These are phyloP conservation scores for Takifugu bimaculatus DNA, from an alignment of 2,113 vertebrate species.

Conservation along the genomic window DNA sequence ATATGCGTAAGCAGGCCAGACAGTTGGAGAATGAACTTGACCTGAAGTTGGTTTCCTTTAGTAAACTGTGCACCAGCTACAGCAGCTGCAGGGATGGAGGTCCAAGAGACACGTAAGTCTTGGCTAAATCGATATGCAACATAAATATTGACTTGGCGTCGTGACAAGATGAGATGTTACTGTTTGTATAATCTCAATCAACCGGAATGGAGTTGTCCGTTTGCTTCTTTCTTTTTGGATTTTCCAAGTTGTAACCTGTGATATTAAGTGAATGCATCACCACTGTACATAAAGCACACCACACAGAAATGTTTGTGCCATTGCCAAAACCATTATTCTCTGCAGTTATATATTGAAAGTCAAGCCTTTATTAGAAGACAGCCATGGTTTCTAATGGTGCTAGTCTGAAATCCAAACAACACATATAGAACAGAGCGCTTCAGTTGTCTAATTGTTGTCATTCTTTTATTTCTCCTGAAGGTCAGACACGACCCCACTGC, in stretches of 20 bases:
- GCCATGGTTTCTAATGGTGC: no score
- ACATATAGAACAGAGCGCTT: neutral
- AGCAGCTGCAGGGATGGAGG: constrained; percentile 85
- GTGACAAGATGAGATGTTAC: neutral
- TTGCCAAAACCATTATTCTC: no score
- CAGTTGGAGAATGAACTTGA: constrained; percentile 98
- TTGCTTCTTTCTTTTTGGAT: neutral
- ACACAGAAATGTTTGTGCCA: no score
- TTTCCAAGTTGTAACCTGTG: neutral
- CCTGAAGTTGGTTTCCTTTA: constrained; percentile 96
- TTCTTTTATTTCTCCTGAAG: constrained; percentile 58
- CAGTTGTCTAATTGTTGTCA: neutral
- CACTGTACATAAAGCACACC: neutral
- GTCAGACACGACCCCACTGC: constrained; percentile 92
- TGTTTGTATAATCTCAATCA: no score
- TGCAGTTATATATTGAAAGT: no score
- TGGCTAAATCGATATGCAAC: no score
- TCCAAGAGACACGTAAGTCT: constrained; percentile 88
- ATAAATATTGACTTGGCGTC: no score
- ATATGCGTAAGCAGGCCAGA: constrained; percentile 94
- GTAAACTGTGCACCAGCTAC: constrained; percentile 97
- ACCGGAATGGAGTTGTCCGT: neutral
- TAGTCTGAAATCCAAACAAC: no score
- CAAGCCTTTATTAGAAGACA: no score
- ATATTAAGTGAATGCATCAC: neutral